A percentile compares a stretch with the other conserved stretches of the same genome.
These are phyloP conservation scores for Parelbella ahira DNA, from an alignment of 2,888 invertebrate genomes.

Conservation along the genomic window DNA sequence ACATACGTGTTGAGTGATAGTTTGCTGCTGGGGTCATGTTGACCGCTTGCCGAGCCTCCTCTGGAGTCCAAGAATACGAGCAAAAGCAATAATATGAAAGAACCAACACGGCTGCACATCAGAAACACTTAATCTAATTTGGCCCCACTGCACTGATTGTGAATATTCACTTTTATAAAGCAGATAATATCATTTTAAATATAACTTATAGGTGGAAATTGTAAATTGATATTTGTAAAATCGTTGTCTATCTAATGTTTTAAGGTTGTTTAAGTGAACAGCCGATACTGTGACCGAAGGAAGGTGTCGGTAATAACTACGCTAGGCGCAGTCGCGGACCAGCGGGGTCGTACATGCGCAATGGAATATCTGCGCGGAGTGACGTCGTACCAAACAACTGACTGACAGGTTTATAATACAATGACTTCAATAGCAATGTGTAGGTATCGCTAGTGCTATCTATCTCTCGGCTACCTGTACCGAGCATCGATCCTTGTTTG, in stretches of 20 bases:
- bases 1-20: constrained; percentile 73
- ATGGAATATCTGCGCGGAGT: constrained; percentile 40
- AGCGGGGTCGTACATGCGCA: constrained; percentile 56
- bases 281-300: constrained; percentile 45
- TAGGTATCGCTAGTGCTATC: constrained; percentile 38
- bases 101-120: constrained; percentile 66
- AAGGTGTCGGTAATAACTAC: constrained; percentile 23
- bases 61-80: constrained; percentile 65
- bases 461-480: constrained; percentile 45
- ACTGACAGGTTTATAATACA: no score
- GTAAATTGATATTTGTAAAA: constrained; percentile 1
- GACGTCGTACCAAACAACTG: no score
- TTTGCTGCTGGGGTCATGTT: constrained; percentile 58
- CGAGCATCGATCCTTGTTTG: constrained; percentile 57
- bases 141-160: constrained; percentile 34
- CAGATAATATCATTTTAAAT: constrained; percentile 21
- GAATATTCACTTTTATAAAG: constrained; percentile 2
- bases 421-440: constrained; percentile 19
- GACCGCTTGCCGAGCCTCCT: constrained; percentile 66
- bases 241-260: constrained; percentile 3
- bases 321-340: constrained; percentile 51
- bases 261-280: constrained; percentile 31
- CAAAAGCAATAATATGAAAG: constrained; percentile 54
- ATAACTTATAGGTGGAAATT: neutral
- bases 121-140: constrained; percentile 56